phyloP scores from a whole-genome alignment of 2,797 vertebrate genomes.

The Eulemur albifrons region DNA sequence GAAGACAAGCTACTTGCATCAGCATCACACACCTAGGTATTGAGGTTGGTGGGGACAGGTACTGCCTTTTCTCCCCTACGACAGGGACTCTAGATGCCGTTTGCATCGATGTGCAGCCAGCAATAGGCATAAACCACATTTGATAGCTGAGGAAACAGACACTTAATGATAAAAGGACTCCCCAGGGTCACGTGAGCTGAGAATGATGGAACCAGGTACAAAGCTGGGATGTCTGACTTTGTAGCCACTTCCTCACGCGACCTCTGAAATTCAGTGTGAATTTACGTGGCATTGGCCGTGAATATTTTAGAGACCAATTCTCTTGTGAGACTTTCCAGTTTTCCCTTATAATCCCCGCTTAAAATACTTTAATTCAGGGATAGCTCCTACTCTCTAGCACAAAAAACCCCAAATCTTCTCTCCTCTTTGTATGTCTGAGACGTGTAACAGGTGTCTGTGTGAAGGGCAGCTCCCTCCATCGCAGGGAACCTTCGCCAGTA shows the following conservation, averaged over 20 bases:
- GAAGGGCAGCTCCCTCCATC: not conserved
- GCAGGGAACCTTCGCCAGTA: fast-evolving
- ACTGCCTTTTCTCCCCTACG: too few relatives aligned
- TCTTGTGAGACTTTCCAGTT: not conserved
- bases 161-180: not conserved
- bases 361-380: not conserved
- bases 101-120: not conserved
- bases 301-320: not conserved
- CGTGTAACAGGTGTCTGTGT: fast-evolving
- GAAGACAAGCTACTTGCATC: not conserved
- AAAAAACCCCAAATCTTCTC: not conserved
- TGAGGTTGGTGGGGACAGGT: not conserved
- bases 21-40: not conserved
- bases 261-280: not conserved
- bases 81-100: too few relatives aligned
- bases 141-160: not conserved
- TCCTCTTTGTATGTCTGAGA: not conserved
- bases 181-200: not conserved
- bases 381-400: not conserved
- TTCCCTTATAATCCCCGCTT: not conserved
- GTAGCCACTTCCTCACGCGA: not conserved
- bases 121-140: not conserved
- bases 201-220: not conserved
- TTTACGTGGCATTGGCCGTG: not conserved
- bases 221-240: not conserved